phyloP scores from a whole-genome alignment of 2,888 invertebrate genomes.

The Epirrhoe tristata region DNA sequence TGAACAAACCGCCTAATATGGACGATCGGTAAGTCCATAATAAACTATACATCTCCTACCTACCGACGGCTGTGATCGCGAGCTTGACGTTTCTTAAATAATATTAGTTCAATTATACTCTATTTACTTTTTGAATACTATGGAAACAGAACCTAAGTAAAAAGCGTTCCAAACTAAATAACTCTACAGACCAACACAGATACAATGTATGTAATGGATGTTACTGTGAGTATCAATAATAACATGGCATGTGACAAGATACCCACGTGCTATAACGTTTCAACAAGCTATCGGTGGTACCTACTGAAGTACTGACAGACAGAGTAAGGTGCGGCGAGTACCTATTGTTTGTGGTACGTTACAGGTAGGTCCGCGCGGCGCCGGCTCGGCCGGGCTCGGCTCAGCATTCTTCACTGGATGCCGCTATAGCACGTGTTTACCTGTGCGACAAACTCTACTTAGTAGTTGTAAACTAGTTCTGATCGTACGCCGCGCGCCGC shows the following conservation, averaged over 20 bases:
- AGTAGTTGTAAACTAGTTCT: background rate
- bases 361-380: background rate
- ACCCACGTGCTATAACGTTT: slow-evolving; percentile 28
- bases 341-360: too few relatives aligned
- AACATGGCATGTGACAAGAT: background rate
- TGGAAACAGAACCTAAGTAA: too few relatives aligned
- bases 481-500: too few relatives aligned
- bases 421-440: slow-evolving; percentile 34
- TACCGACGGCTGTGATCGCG: too few relatives aligned
- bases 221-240: background rate
- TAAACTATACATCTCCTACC: too few relatives aligned
- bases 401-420: slow-evolving; percentile 18
- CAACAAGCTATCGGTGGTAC: background rate
- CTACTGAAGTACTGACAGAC: background rate
- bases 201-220: background rate
- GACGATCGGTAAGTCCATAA: too few relatives aligned
- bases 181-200: background rate
- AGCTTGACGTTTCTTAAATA: too few relatives aligned
- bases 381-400: background rate
- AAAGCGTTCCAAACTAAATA: background rate
- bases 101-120: too few relatives aligned
- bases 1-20: too few relatives aligned
- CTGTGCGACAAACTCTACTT: slow-evolving; percentile 18
- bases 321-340: background rate
- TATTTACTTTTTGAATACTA: too few relatives aligned